Evolutionary conservation across 2,113 vertebrate species (phyloP).

Genomic region (Cinclus cinclus): DNA sequence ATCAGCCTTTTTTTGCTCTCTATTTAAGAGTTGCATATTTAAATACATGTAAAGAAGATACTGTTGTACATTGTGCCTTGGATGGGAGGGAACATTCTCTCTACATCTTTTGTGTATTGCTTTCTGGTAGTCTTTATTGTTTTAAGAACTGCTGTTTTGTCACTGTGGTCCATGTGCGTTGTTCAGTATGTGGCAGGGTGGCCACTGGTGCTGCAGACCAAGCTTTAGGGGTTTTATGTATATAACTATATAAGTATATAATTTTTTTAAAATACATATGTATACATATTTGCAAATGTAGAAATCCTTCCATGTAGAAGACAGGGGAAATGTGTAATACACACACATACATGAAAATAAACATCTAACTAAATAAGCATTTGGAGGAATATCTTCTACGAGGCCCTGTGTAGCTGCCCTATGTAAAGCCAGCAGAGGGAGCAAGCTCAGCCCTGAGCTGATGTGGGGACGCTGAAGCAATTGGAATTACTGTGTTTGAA

Average conservation of each 20-base stretch:
- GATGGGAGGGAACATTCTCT: neutral
- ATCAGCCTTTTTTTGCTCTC: neutral
- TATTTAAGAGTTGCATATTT: neutral
- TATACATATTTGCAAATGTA: neutral
- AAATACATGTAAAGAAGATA: neutral
- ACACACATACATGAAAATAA: neutral
- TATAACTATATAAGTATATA: neutral
- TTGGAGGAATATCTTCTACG: neutral
- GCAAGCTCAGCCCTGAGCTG: neutral
- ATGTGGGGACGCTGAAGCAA: accelerated
- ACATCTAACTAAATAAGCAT: neutral
- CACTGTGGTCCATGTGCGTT: neutral
- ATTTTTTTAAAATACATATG: too few species aligned
- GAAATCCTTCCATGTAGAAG: neutral
- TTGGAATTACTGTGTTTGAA: neutral
- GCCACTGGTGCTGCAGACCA: neutral
- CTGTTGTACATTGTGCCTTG: neutral
- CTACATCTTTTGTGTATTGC: neutral
- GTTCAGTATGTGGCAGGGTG: neutral
- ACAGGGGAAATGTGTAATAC: neutral
- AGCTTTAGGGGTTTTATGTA: neutral
- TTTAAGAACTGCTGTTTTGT: neutral
- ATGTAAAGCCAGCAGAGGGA: conserved; percentile 38
- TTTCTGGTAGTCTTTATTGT: neutral
- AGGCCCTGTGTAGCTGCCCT: neutral